Base-by-base conservation (phyloP, 1,140 invertebrate genomes). In the Theocolax elegans region DNA sequence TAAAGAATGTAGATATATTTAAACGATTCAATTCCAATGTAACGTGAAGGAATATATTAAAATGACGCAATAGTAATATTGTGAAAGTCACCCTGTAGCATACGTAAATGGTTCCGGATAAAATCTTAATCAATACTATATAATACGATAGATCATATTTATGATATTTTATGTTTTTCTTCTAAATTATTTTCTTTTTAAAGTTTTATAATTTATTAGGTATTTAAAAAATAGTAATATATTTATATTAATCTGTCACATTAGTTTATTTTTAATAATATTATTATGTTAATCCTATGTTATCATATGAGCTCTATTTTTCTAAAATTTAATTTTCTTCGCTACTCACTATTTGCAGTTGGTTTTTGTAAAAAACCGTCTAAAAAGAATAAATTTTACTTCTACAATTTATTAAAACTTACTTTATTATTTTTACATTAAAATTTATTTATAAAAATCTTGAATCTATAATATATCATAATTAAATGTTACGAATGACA, bases 51-150 rank as follows among this genome's bases (percentile, higher is more conserved):
- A 54, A 65, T 29, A 15, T n/a, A 54, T 46, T 46, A 19, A 56
- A 31, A 40, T 40, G 54, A 21, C 10, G 54, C 21, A 40, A 56
- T 66, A 48, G 9, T 67, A 48, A 38, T 17, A 35, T 56, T 67
- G 48, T 67, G 65, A 58, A 67, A 59, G 65, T 58, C 29, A 67
- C 42, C 29, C 29, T 58, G 29, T 19, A 29, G 38, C 35, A 58
- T 38, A 42, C 19, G 23, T n/a, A 12, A 59, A 54, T 56, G 7
- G 3, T 58, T 44, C 17, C 29, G 40, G 53, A 67, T 67, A 67
- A 67, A 67, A 67, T 67, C 54, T 58, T 58, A 67, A 67, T 67
- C 40, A 48, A 25, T 46, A 10, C 19, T 17, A 67, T 67, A 48
- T 38, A 67, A 53, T 59, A 38, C 38, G 7, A 54, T 7, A 31